Base-by-base conservation (phyloP, 2,797 vertebrate species). In the Columba guinea region DNA sequence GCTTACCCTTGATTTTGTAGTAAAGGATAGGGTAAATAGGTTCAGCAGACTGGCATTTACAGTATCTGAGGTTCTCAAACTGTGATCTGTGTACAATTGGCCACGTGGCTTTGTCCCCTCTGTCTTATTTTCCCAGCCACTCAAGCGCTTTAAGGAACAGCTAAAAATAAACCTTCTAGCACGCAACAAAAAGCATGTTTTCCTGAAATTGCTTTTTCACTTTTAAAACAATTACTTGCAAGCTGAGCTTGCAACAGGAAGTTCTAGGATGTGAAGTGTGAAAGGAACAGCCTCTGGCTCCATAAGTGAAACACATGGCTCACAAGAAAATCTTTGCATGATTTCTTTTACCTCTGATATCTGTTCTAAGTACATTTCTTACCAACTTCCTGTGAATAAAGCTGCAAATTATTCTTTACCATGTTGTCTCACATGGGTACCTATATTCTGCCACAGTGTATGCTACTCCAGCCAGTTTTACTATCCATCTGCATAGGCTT, bases 341-440 rank as follows among this genome's bases (percentile, higher is more conserved):
- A 92, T 94, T 96, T 96, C 49, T 51, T 70, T 94, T 73, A 49
- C 24, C 7, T 56, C 26, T 91, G 44, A 74, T 70, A 78, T 53
- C 71, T 48, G 14, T 53, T 86, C n/a, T 76, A 84, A 94, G 90
- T 70, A 77, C 1, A 4, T 88, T 96, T 68, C 56, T 97, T 95
- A 84, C 16, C 16, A 67, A 46, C 51, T 35, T 96, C 76, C 44
- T 73, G 21, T 73, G 87, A 94, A 88, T 74, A 87, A 70, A 85
- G 22, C 24, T 91, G 28, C n/a, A 89, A 63, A 80, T 56, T 71
- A 2, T 34, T 13, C 13, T 93, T 87, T 84, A 81, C 59, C 48
- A 34, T 41, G 24, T 53, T 77, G 21, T 80, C 87, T 94, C 52
- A 49, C 24, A 23, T 26, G 46, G 22, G 37, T 63, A 67, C 30